These are phyloP conservation scores for Bungarus multicinctus DNA, from an alignment of 2,113 vertebrate genomes.

Conservation along the genomic window DNA sequence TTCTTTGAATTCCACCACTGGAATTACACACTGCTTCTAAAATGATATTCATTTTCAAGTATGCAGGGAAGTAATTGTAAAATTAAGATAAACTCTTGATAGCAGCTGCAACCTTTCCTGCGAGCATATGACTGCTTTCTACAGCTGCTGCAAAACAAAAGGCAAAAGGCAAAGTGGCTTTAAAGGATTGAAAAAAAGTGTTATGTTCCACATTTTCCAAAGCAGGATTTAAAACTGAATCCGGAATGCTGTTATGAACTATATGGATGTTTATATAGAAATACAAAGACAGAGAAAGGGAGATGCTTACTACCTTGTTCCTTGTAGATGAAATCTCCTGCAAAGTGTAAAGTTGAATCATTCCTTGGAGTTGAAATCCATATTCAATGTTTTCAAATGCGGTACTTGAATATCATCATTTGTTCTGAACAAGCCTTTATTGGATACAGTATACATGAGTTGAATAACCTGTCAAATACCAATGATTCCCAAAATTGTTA, in stretches of 20 bases:
- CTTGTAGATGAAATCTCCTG: background rate
- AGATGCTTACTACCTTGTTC: background rate
- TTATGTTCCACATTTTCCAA: background rate
- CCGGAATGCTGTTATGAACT: background rate
- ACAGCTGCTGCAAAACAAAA: background rate
- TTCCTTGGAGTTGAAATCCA: background rate
- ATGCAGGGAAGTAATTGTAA: background rate
- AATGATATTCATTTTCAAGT: background rate
- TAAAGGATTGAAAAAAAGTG: background rate
- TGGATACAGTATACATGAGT: background rate
- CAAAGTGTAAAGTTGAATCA: background rate
- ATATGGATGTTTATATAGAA: no score
- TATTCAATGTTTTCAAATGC: background rate
- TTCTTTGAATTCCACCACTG: no score
- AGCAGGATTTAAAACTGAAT: background rate
- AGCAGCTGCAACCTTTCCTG: background rate
- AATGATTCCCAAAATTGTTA: background rate
- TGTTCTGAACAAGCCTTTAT: background rate
- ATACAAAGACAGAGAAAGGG: background rate
- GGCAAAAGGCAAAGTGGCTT: background rate
- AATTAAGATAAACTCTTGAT: background rate
- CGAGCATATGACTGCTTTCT: background rate
- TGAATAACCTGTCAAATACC: background rate
- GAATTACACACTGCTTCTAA: background rate
- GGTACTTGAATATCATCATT: background rate